A percentile compares a stretch with the other conserved stretches of the same genome.
Conservation (phyloP, 2,113 vertebrate genomes). For the Galemys pyrenaicus region DNA sequence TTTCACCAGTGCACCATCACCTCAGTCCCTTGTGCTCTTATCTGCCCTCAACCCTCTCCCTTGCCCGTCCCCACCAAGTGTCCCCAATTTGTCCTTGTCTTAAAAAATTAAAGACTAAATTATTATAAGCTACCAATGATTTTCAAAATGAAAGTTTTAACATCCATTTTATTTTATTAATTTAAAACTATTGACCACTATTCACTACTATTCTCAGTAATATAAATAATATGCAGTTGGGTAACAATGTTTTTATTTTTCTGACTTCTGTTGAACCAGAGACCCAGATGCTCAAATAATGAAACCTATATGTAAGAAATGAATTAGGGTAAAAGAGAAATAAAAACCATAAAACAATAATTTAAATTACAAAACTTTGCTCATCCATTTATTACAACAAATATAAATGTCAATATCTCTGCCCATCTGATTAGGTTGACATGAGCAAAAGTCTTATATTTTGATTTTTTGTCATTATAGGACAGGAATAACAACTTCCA, state of each 20-base stretch:
- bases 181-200: slow-evolving; percentile 89
- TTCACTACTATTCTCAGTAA: slow-evolving; percentile 89
- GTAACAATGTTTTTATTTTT: slow-evolving; percentile 82
- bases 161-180: slow-evolving; percentile 57
- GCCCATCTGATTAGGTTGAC: neutral
- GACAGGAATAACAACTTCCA: slow-evolving; percentile 17
- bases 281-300: slow-evolving; percentile 82
- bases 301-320: slow-evolving; percentile 77
- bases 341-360: slow-evolving; percentile 80
- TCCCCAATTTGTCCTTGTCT: too few species aligned
- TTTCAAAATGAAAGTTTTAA: slow-evolving; percentile 11
- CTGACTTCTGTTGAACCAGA: slow-evolving; percentile 69
- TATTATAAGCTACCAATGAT: neutral
- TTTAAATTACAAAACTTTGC: slow-evolving; percentile 83
- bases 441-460: neutral
- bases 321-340: slow-evolving; percentile 76
- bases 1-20: too few species aligned
- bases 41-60: too few species aligned
- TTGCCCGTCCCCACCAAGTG: too few species aligned
- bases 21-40: too few species aligned
- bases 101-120: neutral
- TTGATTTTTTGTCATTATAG: neutral
- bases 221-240: slow-evolving; percentile 89
- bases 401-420: neutral
- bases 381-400: slow-evolving; percentile 39